These are phyloP conservation scores for Gonocerus acuteangulatus DNA, from an alignment of 2,888 invertebrate species.

Conservation along the genomic window DNA sequence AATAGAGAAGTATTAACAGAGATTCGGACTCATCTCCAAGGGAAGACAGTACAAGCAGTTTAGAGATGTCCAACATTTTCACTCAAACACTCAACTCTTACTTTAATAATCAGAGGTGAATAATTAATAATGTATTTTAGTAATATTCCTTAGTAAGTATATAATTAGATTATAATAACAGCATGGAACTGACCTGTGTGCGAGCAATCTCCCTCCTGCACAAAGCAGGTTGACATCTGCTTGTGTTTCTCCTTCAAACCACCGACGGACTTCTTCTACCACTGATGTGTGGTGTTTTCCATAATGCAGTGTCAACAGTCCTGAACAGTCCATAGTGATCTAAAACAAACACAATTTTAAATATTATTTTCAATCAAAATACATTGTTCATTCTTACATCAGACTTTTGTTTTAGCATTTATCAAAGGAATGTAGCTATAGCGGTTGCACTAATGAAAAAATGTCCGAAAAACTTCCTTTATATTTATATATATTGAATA, in stretches of 20 bases:
- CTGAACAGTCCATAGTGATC: constrained; percentile 43
- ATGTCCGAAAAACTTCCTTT: no score
- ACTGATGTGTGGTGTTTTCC: constrained; percentile 89
- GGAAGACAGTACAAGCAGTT: background rate
- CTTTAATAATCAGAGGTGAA: no score
- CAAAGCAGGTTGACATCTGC: constrained; percentile 80
- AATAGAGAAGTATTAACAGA: background rate
- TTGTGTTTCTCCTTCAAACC: constrained; percentile 78
- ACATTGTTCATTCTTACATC: no score
- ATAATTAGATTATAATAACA: no score
- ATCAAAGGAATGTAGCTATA: no score
- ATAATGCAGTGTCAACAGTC: constrained; percentile 82
- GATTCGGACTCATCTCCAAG: background rate
- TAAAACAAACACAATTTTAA: no score
- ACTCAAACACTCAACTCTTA: background rate
- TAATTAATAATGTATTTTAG: no score
- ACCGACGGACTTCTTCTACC: constrained; percentile 81
- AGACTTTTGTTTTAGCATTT: no score
- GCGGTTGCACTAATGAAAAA: no score
- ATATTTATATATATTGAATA: no score
- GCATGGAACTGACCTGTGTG: constrained; percentile 57
- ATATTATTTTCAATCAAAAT: no score
- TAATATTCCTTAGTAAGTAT: no score
- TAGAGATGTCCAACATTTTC: background rate
- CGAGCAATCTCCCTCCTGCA: constrained; percentile 66